Evolutionary conservation across 1,140 invertebrate species (phyloP), one percentile per base, ranked within the genome.

Genomic region (Conus ventricosus): DNA sequence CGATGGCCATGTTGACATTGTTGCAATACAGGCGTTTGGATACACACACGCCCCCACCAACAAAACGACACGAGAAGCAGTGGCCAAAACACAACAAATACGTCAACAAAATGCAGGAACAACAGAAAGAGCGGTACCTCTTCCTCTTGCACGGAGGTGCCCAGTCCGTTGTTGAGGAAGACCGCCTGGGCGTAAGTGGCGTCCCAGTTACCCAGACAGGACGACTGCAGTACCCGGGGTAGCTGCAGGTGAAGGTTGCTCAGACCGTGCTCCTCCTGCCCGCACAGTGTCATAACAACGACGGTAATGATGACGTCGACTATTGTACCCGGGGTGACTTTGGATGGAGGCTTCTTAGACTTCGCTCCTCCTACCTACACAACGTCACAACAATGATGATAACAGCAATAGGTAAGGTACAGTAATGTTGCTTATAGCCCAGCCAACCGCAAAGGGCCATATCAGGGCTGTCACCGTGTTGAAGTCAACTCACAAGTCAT

Each of bases 151-250:
- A 91, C 76, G 83, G 90, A 91, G 4, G 91, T 89, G 0, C 84
- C 84, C 83, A 94, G 84, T 8, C 94, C 94, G 88, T 94, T 93
- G 88, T 92, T 94, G 17, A 93, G 89, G 78, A 94, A 90, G n/a
- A 92, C 91, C 11, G 94, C 91, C 67, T 93, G 86, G 89, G 93
- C 91, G 84, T 91, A 94, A 90, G 93, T 93, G 53, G 94, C 92
- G 85, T 94, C 93, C 75, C 88, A 55, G 85, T 92, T 91, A 3
- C 92, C 93, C 82, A 91, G 87, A 84, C 94, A 94, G n/a, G 92
- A 89, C 5, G 92, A 85, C 82, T 94, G 94, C 87, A 91, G 92
- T 85, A 94, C 80, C 25, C 91, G 81, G 5, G 89, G 89, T 23
- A 93, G 27, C 63, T 86, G 76, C 51, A 20, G 55, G 23, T 84